Conservation (phyloP, 1,140 invertebrate species). For the Drosophila equinoxialis region DNA sequence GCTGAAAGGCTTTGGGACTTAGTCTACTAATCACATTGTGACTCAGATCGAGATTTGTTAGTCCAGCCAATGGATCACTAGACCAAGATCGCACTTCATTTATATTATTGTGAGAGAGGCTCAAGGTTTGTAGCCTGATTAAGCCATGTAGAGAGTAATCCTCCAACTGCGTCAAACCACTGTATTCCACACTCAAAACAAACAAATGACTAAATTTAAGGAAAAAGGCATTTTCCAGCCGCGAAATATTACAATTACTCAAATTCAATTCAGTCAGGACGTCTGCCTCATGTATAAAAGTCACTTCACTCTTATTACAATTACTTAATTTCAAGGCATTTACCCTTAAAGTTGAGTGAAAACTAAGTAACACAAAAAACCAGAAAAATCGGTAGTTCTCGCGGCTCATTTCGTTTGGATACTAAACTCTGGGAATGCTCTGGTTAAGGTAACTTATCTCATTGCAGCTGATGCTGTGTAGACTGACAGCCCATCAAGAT, state of each 20-base stretch:
- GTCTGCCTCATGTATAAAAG: conserved; percentile 29
- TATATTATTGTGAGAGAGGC: conserved; percentile 66
- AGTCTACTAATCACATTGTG: conserved; percentile 52
- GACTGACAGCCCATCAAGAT: conserved; percentile 65
- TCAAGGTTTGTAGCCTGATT: conserved; percentile 48
- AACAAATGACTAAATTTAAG: conserved; percentile 53
- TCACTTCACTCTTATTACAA: conserved; percentile 53
- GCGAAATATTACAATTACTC: conserved; percentile 59
- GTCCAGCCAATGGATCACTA: conserved; percentile 49
- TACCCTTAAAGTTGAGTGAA: neutral
- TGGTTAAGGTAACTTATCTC: conserved; percentile 52
- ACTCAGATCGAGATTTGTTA: conserved; percentile 62
- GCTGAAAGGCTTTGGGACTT: conserved; percentile 33
- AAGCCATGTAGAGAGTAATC: conserved; percentile 67
- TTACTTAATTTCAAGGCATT: conserved; percentile 49
- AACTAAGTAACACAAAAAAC: conserved; percentile 26
- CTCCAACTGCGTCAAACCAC: conserved; percentile 42
- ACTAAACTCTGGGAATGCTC: conserved; percentile 34
- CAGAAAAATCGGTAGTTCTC: conserved; percentile 31
- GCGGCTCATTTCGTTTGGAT: conserved; percentile 36
- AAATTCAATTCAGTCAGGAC: conserved; percentile 44
- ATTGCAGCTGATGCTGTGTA: conserved; percentile 55
- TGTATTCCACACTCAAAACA: conserved; percentile 57
- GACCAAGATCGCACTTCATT: conserved; percentile 63
- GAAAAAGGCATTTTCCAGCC: conserved; percentile 65